Evolutionary conservation across 2,113 vertebrate species (phyloP).

Genomic region (Psittacula cyanocephala): DNA sequence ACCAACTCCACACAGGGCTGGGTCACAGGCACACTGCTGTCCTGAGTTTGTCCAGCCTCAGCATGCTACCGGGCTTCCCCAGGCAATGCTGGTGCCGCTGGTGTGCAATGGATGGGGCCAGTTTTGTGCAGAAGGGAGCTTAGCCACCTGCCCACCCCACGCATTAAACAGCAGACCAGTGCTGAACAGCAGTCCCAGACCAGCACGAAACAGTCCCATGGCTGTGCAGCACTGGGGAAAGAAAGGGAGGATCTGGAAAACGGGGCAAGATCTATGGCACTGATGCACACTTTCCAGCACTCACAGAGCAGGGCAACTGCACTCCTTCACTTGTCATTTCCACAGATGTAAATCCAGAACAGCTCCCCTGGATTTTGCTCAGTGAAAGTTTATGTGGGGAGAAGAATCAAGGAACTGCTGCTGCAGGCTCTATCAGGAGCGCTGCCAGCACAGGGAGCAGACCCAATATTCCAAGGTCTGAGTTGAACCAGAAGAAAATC

Average conservation of each 20-base stretch:
- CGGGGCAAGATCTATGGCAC: accelerated
- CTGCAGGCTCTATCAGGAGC: neutral
- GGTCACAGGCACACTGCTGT: neutral
- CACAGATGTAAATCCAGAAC: neutral
- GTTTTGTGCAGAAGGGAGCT: neutral
- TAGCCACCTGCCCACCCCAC: neutral
- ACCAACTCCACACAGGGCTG: neutral
- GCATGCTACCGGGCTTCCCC: neutral
- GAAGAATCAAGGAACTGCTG: neutral
- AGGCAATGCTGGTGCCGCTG: neutral
- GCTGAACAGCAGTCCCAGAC: neutral
- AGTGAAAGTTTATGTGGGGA: accelerated
- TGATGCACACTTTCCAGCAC: neutral
- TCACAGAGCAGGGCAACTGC: accelerated
- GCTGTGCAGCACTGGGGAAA: neutral
- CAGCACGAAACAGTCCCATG: accelerated
- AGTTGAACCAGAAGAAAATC: neutral
- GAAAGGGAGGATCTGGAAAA: too few species aligned
- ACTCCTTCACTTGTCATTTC: accelerated
- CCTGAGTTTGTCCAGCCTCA: neutral
- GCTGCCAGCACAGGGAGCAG: neutral
- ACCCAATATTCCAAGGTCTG: neutral
- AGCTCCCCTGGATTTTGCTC: neutral
- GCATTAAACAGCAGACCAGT: neutral
- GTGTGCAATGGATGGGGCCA: neutral